Base-by-base conservation (phyloP, 1,140 invertebrate genomes). In the Drosophila athabasca region DNA sequence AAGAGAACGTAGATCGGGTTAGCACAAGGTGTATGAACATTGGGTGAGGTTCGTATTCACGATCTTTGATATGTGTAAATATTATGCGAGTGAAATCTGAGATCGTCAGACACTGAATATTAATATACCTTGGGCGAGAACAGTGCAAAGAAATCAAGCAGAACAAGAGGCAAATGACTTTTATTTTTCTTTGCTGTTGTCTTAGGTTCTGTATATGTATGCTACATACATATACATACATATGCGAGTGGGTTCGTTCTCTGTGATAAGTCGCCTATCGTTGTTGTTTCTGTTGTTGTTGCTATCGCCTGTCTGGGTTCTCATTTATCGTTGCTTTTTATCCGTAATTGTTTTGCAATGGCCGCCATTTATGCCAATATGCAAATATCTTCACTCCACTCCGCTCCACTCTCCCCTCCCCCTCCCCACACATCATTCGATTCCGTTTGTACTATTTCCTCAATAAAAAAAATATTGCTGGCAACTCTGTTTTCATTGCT, bases 291-390 rank as follows among this genome's bases (percentile, higher is more conserved):
- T 22, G 24, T 53, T 58, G 15, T 65, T 41, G 41, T 64, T 72
- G 65, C 48, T 61, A 9, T 49, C 31, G 31, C 17, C 19, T n/a
- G 46, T 54, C 49, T 74, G 29, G 35, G 35, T 39, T 29, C 1
- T 61, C 43, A 35, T 75, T 64, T 70, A 69, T 70, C 67, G 52
- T 35, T 54, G 45, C 52, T 44, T 51, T 58, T 75, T 50, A 24
- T 29, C 31, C 11, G 52, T 68, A 55, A 68, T 76, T 60, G 68
- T 59, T 68, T 69, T 70, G 75, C 76, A 58, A 61, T 71, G 65
- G 46, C 49, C 58, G 61, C 68, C 19, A 68, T 77, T 82, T 82
- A 82, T 83, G 79, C 79, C 73, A 82, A 82, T 81, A 49, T 68
- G 74, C 73, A 74, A 50, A 75, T 81, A 65, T 72, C 66, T 54